Conservation (phyloP, 2,113 vertebrate species). For the Numida meleagris region DNA sequence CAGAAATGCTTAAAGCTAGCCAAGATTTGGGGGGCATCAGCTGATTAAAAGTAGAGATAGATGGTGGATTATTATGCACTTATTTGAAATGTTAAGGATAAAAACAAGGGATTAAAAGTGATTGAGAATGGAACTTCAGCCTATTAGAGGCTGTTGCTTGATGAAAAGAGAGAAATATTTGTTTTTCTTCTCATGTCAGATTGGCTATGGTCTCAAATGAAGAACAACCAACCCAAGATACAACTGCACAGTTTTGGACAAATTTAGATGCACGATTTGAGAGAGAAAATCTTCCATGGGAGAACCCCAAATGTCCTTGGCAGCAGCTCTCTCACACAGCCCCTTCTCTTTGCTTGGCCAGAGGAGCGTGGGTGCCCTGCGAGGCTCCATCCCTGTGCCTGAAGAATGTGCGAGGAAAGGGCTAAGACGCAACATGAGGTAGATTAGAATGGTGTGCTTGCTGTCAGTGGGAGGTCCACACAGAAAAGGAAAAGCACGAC, state of each 20-base stretch:
- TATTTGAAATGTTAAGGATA: slow-evolving; percentile 19
- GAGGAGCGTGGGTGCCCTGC: background rate
- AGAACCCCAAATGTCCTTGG: background rate
- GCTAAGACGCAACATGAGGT: background rate
- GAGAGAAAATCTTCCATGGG: background rate
- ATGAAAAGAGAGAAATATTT: background rate
- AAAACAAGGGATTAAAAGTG: background rate
- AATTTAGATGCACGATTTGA: background rate
- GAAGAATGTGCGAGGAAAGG: rapidly evolving
- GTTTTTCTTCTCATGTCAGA: background rate
- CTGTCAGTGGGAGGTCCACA: background rate
- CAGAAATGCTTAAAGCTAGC: background rate
- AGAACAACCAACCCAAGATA: background rate
- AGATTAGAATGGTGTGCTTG: background rate
- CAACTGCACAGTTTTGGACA: background rate
- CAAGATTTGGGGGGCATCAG: background rate
- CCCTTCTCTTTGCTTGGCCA: background rate
- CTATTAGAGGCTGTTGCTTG: background rate
- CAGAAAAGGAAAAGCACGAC: background rate
- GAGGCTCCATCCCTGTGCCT: background rate
- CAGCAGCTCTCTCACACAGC: background rate
- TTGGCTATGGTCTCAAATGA: background rate
- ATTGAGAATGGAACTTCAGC: background rate
- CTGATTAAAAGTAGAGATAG: background rate
- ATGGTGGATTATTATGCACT: background rate